Base-by-base conservation (phyloP, 1,140 invertebrate genomes). In the Ceratosolen solmsi region DNA sequence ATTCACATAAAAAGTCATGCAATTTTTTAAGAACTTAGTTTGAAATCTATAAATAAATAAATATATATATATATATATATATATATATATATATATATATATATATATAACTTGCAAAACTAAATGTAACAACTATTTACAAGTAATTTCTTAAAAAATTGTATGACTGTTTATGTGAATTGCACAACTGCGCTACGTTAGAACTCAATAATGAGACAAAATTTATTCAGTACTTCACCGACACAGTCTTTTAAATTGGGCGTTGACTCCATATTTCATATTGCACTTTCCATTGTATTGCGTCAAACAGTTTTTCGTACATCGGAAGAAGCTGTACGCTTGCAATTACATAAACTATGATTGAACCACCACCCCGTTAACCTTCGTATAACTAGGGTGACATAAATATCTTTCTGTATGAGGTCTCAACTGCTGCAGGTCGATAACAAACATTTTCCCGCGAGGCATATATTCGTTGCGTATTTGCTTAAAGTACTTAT, bases 401-500 rank as follows among this genome's bases (percentile, higher is more conserved):
- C n/a, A n/a, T n/a, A n/a, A n/a, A n/a, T n/a, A n/a, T n/a, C n/a
- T n/a, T n/a, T n/a, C n/a, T n/a, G n/a, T n/a, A n/a, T n/a, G n/a
- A n/a, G n/a, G n/a, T n/a, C n/a, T n/a, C n/a, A n/a, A n/a, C n/a
- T n/a, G n/a, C n/a, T n/a, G n/a, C n/a, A n/a, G n/a, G n/a, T n/a
- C n/a, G n/a, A n/a, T n/a, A n/a, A n/a, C n/a, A n/a, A n/a, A n/a
- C n/a, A n/a, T n/a, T n/a, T n/a, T n/a, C n/a, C n/a, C 22, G 4
- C 15, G 2, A 33, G 15, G 20, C 17, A 17, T 11, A n/a, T n/a
- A 20, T 33, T 4, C 33, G n/a, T 68, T 17, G 1, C 36, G 22
- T 68, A 68, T 68, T 68, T 68, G 36, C 63, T 68, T 38, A 68
- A 68, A 17, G 1, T 38, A 38, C 36, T 38, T 38, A 33, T n/a